A percentile compares a stretch with the other conserved stretches of the same genome.
phyloP scores from a whole-genome alignment of 2,888 invertebrate species.

The Dolomedes plantarius region DNA sequence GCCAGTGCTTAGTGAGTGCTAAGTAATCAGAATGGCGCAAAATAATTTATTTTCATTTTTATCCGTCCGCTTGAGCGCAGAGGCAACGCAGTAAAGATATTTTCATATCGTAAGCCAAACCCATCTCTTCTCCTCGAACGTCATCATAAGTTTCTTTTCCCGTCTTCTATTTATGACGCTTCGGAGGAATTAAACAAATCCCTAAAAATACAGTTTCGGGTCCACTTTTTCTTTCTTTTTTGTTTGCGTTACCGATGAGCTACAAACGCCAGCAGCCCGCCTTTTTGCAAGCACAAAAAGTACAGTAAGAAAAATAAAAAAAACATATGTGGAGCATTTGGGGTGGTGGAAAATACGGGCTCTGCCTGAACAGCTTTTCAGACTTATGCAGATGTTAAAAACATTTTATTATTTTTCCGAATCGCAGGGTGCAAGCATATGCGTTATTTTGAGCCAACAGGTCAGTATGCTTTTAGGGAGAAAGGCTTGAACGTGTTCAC shows the following conservation, averaged over 20 bases:
- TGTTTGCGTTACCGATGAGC: not conserved
- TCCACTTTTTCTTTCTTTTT: slow-evolving; percentile 1
- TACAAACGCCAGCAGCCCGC: slow-evolving; percentile 34
- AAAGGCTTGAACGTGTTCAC: not conserved
- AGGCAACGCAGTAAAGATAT: no score
- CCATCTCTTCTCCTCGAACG: not conserved
- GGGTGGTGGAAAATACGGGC: slow-evolving; percentile 43
- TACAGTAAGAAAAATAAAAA: not conserved
- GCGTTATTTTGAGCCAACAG: slow-evolving; percentile 55
- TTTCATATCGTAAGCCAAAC: not conserved
- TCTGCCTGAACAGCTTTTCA: slow-evolving; percentile 41
- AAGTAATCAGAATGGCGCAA: no score
- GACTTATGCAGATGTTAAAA: slow-evolving; percentile 59
- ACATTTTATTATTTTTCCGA: slow-evolving; percentile 33
- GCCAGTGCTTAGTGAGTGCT: no score
- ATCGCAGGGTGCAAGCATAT: slow-evolving; percentile 22
- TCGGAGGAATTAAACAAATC: slow-evolving; percentile 49
- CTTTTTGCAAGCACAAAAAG: not conserved
- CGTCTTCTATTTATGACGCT: slow-evolving; percentile 4
- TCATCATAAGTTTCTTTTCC: not conserved
- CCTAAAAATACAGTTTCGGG: slow-evolving; percentile 55
- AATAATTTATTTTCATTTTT: no score
- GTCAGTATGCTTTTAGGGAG: slow-evolving; percentile 23
- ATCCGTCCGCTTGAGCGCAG: no score
- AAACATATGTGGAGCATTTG: slow-evolving; percentile 55